phyloP scores from a whole-genome alignment of 2,888 invertebrate species.

The Epinotia ramella region DNA sequence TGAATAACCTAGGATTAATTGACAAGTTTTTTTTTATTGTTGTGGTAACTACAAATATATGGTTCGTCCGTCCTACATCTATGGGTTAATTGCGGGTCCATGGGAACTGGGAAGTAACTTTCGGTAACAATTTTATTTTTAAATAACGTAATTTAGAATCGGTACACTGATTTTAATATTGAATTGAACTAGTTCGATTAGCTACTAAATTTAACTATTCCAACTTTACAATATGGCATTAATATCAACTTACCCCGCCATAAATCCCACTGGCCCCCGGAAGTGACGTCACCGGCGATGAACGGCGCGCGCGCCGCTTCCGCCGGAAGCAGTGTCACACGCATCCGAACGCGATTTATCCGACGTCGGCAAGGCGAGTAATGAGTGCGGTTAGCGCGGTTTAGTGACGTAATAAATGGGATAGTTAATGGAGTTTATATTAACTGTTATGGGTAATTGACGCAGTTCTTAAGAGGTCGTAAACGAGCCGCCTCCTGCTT shows the following conservation, averaged over 20 bases:
- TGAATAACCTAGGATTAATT: too few relatives aligned
- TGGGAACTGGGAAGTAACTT: too few relatives aligned
- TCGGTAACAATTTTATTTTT: too few relatives aligned
- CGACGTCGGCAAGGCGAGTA: slow-evolving; percentile 70
- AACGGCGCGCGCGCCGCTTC: slow-evolving; percentile 75
- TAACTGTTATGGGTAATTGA: neutral
- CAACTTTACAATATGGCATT: neutral
- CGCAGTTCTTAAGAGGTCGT: neutral
- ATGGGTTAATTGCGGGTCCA: too few relatives aligned
- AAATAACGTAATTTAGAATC: too few relatives aligned
- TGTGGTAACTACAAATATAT: too few relatives aligned
- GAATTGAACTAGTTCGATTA: too few relatives aligned
- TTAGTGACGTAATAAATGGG: slow-evolving; percentile 50
- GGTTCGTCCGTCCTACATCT: too few relatives aligned
- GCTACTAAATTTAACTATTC: neutral
- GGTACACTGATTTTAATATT: too few relatives aligned
- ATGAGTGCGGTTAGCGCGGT: slow-evolving; percentile 56
- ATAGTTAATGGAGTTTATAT: slow-evolving; percentile 42
- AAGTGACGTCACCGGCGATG: slow-evolving; percentile 72
- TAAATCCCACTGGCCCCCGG: slow-evolving; percentile 53
- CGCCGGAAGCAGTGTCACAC: slow-evolving; percentile 70
- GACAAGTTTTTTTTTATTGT: too few relatives aligned
- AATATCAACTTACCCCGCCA: neutral
- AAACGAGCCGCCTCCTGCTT: too few relatives aligned
- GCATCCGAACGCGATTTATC: slow-evolving; percentile 75